A percentile compares a stretch with the other conserved stretches of the same genome.
Conservation (phyloP, 2,797 vertebrate species). For the Pogoniulus pusillus region DNA sequence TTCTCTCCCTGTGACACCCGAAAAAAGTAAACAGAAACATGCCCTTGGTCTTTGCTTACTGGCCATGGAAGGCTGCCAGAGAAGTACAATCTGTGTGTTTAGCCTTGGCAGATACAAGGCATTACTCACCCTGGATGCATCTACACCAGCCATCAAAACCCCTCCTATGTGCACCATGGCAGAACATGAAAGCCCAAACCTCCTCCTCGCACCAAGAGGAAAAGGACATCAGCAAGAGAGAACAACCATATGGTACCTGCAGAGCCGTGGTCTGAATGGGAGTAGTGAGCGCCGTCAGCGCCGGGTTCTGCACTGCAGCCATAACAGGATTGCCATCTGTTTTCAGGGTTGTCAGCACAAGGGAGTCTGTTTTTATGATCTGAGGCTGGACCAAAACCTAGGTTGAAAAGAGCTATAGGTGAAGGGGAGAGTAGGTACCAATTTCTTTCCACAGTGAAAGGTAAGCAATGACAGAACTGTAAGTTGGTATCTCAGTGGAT, state of each 20-base stretch:
- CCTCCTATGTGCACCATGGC: neutral
- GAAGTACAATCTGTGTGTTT: neutral
- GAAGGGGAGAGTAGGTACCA: neutral
- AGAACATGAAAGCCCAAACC: neutral
- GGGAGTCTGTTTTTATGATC: constrained; percentile 95
- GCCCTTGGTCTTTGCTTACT: constrained; percentile 51
- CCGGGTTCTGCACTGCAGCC: constrained; percentile 90
- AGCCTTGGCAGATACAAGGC: constrained; percentile 39
- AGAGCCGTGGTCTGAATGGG: constrained; percentile 93
- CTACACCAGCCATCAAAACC: neutral
- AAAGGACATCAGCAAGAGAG: neutral
- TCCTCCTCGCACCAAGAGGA: neutral
- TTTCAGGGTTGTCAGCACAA: constrained; percentile 94
- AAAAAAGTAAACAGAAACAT: constrained; percentile 27
- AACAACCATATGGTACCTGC: constrained; percentile 80
- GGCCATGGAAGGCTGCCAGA: constrained; percentile 38
- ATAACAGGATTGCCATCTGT: constrained; percentile 92
- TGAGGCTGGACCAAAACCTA: constrained; percentile 96
- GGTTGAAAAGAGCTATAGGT: neutral
- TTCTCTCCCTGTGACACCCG: neutral
- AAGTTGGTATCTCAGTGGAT: neutral
- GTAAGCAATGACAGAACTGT: accelerated
- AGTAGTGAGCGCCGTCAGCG: constrained; percentile 87
- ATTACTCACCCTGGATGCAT: neutral
- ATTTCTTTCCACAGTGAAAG: neutral